Base-by-base conservation (phyloP, 2,888 invertebrate species). In the Nesidiocoris tenuis region DNA sequence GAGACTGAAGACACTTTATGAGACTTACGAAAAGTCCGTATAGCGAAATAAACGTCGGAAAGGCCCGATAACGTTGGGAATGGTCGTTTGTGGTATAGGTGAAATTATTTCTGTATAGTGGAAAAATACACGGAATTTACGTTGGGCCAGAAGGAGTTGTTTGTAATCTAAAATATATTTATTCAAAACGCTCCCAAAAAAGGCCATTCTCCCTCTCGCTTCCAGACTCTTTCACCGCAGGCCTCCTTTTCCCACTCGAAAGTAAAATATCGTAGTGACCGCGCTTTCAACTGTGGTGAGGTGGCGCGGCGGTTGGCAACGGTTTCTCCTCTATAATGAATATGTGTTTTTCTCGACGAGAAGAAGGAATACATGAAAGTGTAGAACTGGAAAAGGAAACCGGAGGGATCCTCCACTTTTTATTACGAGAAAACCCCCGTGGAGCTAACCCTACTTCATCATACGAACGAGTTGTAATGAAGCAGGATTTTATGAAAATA, bases 401-500 rank as follows among this genome's bases (percentile, higher is more conserved):
- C 3, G 12, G 39, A 39, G 39, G 12, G 12, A 12, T 12, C 3
- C 39, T 7, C 39, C 39, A 39, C 39, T 39, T 39, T 39, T 39
- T 39, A 39, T 39, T 39, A 39, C 39, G 3, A 39, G 39, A 39
- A 39, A n/a, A 7, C 39, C 39, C 39, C 39, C 39, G 39, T 39
- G 5, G 39, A 39, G 39, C 39, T 9, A 23, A 21, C 39, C 39
- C 39, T 39, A 19, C 65, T 23, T 18, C 65, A 39, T 65, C 39
- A 65, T 65, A 19, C 39, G 65, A 7, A 39, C 39, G 65, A 24
- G 65, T 19, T 17, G 70, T 70, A 70, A 70, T 70, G 70, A 70
- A 68, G 68, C 56, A 57, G 70, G 57, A 70, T 59, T 56, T 70
- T 57, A 70, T 59, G 70, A 70, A 70, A 70, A 70, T 59, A 59